Evolutionary conservation across 2,888 invertebrate genomes (phyloP).

Genomic region (Coenonympha glycerion): DNA sequence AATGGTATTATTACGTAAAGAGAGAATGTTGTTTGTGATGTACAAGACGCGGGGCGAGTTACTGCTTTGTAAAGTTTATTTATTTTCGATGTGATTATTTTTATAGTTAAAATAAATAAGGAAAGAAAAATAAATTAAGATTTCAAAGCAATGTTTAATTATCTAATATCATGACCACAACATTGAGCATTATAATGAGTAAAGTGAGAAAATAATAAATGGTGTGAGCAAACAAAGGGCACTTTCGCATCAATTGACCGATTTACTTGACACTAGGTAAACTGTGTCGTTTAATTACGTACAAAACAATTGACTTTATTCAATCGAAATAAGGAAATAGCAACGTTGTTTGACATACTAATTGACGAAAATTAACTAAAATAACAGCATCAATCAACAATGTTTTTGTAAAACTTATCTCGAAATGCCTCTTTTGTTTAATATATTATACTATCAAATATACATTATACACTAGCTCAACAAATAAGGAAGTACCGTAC

Average conservation of each 20-base stretch:
- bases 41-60: constrained; percentile 25
- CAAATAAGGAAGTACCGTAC: constrained; percentile 49
- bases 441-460: constrained; percentile 30
- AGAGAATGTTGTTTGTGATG: constrained; percentile 27
- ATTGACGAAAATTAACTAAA: constrained; percentile 70
- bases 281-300: constrained; percentile 19
- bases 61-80: constrained; percentile 7
- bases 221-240: constrained; percentile 64
- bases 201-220: constrained; percentile 53
- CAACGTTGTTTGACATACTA: constrained; percentile 55
- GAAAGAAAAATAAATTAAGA: constrained; percentile 51
- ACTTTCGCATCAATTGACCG: constrained; percentile 66
- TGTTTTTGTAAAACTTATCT: constrained; percentile 56
- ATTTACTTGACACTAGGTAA: constrained; percentile 33
- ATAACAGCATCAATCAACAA: constrained; percentile 59
- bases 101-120: constrained; percentile 44
- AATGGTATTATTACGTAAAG: constrained; percentile 34
- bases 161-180: constrained; percentile 70
- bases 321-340: constrained; percentile 37
- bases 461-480: constrained; percentile 53
- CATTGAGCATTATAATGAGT: constrained; percentile 74
- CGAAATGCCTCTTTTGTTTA: constrained; percentile 37
- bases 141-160: constrained; percentile 43
- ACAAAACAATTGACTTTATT: constrained; percentile 28
- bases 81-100: constrained; percentile 20